These are phyloP conservation scores for Corbicula japonica DNA, from an alignment of 2,888 invertebrate genomes.

Conservation along the genomic window DNA sequence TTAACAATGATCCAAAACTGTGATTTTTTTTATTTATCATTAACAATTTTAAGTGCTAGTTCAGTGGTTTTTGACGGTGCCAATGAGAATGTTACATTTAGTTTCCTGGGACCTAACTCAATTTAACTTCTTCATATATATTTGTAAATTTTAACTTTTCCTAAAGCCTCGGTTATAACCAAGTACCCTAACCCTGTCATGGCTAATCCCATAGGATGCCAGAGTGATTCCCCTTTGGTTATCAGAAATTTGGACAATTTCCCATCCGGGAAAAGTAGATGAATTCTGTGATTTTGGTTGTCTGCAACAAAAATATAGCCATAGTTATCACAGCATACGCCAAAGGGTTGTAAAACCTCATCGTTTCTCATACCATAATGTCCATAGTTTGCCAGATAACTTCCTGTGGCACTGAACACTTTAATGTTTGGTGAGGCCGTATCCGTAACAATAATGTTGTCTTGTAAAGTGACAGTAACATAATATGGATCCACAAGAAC, in stretches of 20 bases:
- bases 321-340: constrained; percentile 79
- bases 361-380: constrained; percentile 77
- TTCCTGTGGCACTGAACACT: constrained; percentile 75
- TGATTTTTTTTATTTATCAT: too few species aligned
- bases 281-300: constrained; percentile 81
- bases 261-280: constrained; percentile 80
- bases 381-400: constrained; percentile 76
- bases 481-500: constrained; percentile 83
- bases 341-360: constrained; percentile 81
- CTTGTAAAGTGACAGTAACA: constrained; percentile 76
- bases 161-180: constrained; percentile 82
- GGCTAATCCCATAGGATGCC: constrained; percentile 82
- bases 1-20: too few species aligned
- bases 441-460: constrained; percentile 82
- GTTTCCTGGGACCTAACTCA: too few species aligned
- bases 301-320: constrained; percentile 83
- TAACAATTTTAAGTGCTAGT: too few species aligned
- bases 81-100: too few species aligned
- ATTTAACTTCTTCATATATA: constrained; percentile 70
- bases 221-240: constrained; percentile 75
- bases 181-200: constrained; percentile 78
- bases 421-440: constrained; percentile 83
- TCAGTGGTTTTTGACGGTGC: too few species aligned
- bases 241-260: constrained; percentile 77
- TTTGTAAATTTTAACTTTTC: constrained; percentile 81